These are phyloP conservation scores for Nannospalax galili DNA, from an alignment of 2,113 vertebrate genomes.

Conservation along the genomic window DNA sequence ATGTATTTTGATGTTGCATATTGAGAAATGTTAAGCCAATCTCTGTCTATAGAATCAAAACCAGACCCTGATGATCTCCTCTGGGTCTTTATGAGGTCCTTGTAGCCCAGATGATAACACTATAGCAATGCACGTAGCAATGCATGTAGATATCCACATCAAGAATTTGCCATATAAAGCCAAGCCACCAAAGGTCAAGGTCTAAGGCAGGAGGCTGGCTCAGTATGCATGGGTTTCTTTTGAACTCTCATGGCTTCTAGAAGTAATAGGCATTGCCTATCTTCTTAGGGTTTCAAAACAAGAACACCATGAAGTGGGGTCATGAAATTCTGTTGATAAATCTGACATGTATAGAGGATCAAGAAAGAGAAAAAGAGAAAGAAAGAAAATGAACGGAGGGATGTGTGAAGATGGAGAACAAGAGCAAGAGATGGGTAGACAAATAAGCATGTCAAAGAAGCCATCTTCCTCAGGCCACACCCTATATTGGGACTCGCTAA, in stretches of 20 bases:
- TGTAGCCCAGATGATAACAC: neutral
- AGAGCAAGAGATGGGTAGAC: neutral
- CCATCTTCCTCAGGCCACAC: neutral
- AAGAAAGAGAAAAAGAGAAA: neutral
- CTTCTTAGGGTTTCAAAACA: constrained; percentile 33
- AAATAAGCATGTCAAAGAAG: neutral
- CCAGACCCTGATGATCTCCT: neutral
- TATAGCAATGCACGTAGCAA: neutral
- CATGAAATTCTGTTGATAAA: constrained; percentile 19
- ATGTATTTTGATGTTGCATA: neutral
- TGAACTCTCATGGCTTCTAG: neutral
- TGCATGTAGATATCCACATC: neutral
- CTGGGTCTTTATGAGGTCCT: neutral
- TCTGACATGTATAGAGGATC: neutral
- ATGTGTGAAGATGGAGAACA: neutral
- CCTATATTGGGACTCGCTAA: constrained; percentile 12
- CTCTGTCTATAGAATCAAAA: neutral
- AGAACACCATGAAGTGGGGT: neutral
- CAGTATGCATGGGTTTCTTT: neutral
- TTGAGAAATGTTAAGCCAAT: neutral
- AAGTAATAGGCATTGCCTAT: neutral
- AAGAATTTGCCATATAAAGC: neutral
- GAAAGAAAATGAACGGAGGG: neutral
- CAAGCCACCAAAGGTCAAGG: neutral
- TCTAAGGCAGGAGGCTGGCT: neutral